Evolutionary conservation across 92 coral and sea anemone species (phyloP), one percentile per base, ranked within the genome.

Genomic region (Actinernus sp.): DNA sequence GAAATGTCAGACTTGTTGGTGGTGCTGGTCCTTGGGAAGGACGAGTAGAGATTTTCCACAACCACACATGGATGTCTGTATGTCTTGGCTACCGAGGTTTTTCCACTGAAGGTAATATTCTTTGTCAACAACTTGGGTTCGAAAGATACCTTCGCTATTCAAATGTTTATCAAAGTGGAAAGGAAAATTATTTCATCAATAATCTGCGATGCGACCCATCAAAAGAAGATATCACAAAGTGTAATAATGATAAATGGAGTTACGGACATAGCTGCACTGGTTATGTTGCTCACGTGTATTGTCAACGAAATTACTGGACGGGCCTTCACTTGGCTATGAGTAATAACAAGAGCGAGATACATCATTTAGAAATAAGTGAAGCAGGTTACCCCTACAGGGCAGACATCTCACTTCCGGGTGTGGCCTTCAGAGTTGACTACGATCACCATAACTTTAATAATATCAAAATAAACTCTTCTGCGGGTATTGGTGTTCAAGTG

Each of bases 1-100:
- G 21, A 3, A 34, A 47, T 18, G 49, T 85, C 25, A 77, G 91
- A 20, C 58, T 85, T 36, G 46, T 50, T 11, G 57, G 79, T 3
- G 87, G 91, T 14, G 51, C 59, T 29, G 82, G 87, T 5, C 77
- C 87, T 25, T 85, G 91, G 91, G 73, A 63, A 18, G 87, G 91
- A 4, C 51, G 56, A 8, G 41, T 85, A 16, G 91, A 85, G 34
- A 31, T 79, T 20, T 38, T 29, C 10, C 18, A 40, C 1, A 85
- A 85, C 39, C 29, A 52, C 27, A 79, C 82, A 1, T 85, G 91
- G 91, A 46, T 52, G 60, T 56, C 78, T 9, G 1, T 79, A 49
- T 85, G 91, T 28, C 28, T 31, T 10, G 58, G 66, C 0, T 28
- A 65, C 61, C 24, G 70, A 25, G 48, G 39, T 11, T 55, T 55